Evolutionary conservation across 2,888 invertebrate genomes (phyloP).

Genomic region (Callimorpha dominula): DNA sequence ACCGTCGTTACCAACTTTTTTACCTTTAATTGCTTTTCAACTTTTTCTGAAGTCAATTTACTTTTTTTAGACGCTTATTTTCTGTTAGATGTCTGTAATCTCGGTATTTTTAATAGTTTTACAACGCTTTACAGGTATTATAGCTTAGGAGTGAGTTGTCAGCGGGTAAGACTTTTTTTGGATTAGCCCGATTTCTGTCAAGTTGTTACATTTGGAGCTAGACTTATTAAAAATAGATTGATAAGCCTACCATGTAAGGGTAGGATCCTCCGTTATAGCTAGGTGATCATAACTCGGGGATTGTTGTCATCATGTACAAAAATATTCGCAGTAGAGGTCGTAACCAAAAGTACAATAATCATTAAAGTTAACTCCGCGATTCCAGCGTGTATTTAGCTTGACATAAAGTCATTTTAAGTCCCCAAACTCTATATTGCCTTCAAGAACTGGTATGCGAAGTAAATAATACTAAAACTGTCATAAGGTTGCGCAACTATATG

Average conservation of each 20-base stretch:
- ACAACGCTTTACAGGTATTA: neutral
- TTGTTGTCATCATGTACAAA: no score
- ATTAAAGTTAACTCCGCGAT: neutral
- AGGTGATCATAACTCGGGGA: neutral
- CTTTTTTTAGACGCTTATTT: neutral
- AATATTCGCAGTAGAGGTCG: neutral
- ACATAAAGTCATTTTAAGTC: neutral
- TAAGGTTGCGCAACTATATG: neutral
- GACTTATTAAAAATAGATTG: neutral
- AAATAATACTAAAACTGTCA: neutral
- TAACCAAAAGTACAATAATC: neutral
- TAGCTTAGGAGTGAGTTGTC: neutral
- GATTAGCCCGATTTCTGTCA: neutral
- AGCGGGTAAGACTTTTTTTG: neutral
- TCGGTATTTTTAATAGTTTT: no score
- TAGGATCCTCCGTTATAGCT: neutral
- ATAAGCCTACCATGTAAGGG: no score
- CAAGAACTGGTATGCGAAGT: neutral
- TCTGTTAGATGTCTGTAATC: no score
- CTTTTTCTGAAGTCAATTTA: slow-evolving; percentile 4
- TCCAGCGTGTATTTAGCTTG: neutral
- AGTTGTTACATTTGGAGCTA: neutral
- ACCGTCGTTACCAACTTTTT: slow-evolving; percentile 14
- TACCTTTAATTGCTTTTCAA: slow-evolving; percentile 23
- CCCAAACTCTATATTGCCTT: neutral